A percentile compares a stretch with the other conserved stretches of the same genome.
phyloP scores from a whole-genome alignment of 1,140 invertebrate genomes.

The Drosophila mayri region DNA sequence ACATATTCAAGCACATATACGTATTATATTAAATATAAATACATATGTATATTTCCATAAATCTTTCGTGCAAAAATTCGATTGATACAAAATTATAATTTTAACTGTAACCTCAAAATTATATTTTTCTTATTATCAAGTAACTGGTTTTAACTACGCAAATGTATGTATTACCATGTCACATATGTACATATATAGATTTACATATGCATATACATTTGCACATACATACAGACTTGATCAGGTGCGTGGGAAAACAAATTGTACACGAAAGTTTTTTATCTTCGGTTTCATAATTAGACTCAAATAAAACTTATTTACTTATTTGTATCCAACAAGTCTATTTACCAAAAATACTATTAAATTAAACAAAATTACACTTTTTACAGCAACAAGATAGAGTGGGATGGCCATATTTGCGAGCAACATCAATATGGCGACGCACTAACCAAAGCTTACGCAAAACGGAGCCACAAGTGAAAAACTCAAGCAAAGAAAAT shows the following conservation, averaged over 20 bases:
- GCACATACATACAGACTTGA: background rate
- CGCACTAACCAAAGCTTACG: background rate
- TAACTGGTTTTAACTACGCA: background rate
- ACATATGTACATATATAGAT: background rate
- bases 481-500: background rate
- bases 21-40: too few species aligned
- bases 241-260: background rate
- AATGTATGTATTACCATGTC: background rate
- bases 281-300: background rate
- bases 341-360: too few species aligned
- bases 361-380: too few species aligned
- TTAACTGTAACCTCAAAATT: conserved; percentile 10
- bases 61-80: background rate
- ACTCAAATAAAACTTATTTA: too few species aligned
- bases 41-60: too few species aligned
- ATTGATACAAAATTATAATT: background rate
- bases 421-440: conserved; percentile 11
- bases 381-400: background rate
- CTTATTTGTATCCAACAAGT: background rate
- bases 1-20: too few species aligned
- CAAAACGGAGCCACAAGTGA: background rate
- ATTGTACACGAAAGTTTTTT: background rate
- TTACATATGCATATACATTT: background rate
- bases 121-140: background rate
- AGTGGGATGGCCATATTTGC: conserved; percentile 12